A percentile compares a stretch with the other conserved stretches of the same genome.
Conservation (phyloP, 2,888 invertebrate genomes). For the Eulithis testata region DNA sequence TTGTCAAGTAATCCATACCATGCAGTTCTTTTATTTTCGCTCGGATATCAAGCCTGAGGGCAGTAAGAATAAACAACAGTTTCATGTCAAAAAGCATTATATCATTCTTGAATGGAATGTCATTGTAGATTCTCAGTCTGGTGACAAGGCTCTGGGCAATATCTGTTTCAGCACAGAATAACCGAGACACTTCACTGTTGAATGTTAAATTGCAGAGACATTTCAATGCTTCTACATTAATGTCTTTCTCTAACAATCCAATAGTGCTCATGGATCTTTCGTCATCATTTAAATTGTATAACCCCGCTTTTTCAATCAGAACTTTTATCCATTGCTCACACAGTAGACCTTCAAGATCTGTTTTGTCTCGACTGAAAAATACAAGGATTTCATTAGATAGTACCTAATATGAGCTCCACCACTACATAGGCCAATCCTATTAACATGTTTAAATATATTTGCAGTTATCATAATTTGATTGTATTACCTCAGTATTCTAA, state of each 20-base stretch:
- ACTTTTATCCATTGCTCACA: conserved; percentile 87
- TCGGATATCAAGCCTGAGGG: conserved; percentile 89
- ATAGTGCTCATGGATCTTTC: conserved; percentile 64
- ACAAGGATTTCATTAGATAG: not conserved
- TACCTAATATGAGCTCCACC: too few species aligned
- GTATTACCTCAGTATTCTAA: conserved; percentile 87
- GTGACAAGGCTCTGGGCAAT: conserved; percentile 89
- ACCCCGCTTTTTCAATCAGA: conserved; percentile 88
- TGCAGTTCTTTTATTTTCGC: conserved; percentile 87
- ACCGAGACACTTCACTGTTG: conserved; percentile 84
- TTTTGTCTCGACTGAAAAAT: conserved; percentile 90
- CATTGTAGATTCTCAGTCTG: conserved; percentile 88
- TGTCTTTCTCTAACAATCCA: conserved; percentile 76
- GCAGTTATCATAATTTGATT: too few species aligned
- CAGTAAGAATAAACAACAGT: conserved; percentile 94
- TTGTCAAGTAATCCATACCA: conserved; percentile 88
- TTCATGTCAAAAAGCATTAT: conserved; percentile 95
- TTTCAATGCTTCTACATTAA: conserved; percentile 92
- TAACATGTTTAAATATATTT: too few species aligned
- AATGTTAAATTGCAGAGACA: conserved; percentile 95
- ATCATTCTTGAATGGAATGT: conserved; percentile 86
- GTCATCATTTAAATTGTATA: conserved; percentile 75
- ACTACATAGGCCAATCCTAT: too few species aligned
- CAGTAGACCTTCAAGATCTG: conserved; percentile 87
- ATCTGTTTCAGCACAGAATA: conserved; percentile 84